Evolutionary conservation across 1,140 invertebrate genomes (phyloP).

Genomic region (Magallana angulata): DNA sequence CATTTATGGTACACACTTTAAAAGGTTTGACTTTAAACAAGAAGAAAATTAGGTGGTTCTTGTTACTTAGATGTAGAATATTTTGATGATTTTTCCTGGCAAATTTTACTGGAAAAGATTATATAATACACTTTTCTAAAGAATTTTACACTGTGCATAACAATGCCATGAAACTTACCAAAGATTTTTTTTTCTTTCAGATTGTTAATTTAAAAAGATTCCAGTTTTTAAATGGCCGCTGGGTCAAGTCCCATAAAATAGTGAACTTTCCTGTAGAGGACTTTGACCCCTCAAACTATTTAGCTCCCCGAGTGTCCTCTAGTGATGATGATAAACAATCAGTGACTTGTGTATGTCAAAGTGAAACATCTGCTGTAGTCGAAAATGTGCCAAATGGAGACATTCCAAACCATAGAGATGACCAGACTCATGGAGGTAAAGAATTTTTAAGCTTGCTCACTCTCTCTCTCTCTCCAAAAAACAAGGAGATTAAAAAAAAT

Average conservation of each 20-base stretch:
- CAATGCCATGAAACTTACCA: too few relatives aligned
- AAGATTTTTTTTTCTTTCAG: constrained; percentile 78
- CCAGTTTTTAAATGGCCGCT: constrained; percentile 91
- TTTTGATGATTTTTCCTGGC: too few relatives aligned
- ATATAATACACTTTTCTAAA: too few relatives aligned
- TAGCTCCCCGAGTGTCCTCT: constrained; percentile 61
- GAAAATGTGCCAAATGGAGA: constrained; percentile 52
- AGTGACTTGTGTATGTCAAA: constrained; percentile 25
- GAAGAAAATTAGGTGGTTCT: too few relatives aligned
- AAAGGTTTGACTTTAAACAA: too few relatives aligned
- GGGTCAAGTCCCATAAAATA: constrained; percentile 96
- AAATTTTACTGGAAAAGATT: too few relatives aligned
- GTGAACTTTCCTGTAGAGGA: constrained; percentile 91
- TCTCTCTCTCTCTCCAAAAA: too few relatives aligned
- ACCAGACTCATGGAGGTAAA: neutral
- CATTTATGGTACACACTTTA: too few relatives aligned
- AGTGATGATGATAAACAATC: constrained; percentile 36
- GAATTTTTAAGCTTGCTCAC: neutral
- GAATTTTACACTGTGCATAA: too few relatives aligned
- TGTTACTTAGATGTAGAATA: too few relatives aligned
- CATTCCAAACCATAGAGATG: constrained; percentile 36
- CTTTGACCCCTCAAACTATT: constrained; percentile 85
- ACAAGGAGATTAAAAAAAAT: too few relatives aligned
- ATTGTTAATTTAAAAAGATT: constrained; percentile 94
- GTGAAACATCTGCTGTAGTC: neutral